Conservation (phyloP, 2,113 vertebrate species). For the Austrofundulus limnaeus region DNA sequence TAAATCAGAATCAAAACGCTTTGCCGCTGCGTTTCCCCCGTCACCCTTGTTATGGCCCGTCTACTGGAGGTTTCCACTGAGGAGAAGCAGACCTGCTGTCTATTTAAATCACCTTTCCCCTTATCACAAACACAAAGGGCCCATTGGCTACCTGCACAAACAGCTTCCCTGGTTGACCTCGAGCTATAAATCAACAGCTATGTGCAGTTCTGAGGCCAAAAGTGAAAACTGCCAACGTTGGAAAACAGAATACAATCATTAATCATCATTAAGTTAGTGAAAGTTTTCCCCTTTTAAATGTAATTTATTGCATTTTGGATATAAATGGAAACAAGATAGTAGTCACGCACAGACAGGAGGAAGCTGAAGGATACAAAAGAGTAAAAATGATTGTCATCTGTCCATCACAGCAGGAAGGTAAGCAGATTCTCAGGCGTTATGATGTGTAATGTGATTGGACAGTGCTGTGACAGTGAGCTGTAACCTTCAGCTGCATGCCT, state of each 20-base stretch:
- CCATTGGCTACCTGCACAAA: slow-evolving; percentile 67
- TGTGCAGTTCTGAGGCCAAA: slow-evolving; percentile 28
- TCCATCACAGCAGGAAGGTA: slow-evolving; percentile 70
- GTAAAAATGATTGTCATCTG: slow-evolving; percentile 76
- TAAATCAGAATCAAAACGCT: slow-evolving; percentile 75
- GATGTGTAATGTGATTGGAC: slow-evolving; percentile 76
- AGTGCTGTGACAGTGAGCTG: slow-evolving; percentile 77
- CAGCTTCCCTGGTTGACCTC: slow-evolving; percentile 56
- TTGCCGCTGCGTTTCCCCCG: slow-evolving; percentile 64
- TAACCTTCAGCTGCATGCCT: slow-evolving; percentile 81
- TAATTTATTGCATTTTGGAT: slow-evolving; percentile 21
- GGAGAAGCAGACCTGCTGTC: slow-evolving; percentile 71
- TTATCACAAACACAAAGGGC: slow-evolving; percentile 71
- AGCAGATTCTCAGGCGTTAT: slow-evolving; percentile 51
- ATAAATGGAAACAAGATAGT: slow-evolving; percentile 53
- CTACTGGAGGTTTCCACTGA: slow-evolving; percentile 61
- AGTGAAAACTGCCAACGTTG: slow-evolving; percentile 29
- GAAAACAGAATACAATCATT: slow-evolving; percentile 43
- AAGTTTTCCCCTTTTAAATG: background rate
- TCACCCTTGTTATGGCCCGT: slow-evolving; percentile 74
- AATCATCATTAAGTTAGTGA: slow-evolving; percentile 53
- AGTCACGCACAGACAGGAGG: slow-evolving; percentile 43
- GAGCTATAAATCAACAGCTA: slow-evolving; percentile 55
- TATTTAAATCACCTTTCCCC: slow-evolving; percentile 69
- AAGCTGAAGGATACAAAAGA: slow-evolving; percentile 53